phyloP scores from a whole-genome alignment of 1,140 invertebrate genomes.

The Phocides pigmalion region DNA sequence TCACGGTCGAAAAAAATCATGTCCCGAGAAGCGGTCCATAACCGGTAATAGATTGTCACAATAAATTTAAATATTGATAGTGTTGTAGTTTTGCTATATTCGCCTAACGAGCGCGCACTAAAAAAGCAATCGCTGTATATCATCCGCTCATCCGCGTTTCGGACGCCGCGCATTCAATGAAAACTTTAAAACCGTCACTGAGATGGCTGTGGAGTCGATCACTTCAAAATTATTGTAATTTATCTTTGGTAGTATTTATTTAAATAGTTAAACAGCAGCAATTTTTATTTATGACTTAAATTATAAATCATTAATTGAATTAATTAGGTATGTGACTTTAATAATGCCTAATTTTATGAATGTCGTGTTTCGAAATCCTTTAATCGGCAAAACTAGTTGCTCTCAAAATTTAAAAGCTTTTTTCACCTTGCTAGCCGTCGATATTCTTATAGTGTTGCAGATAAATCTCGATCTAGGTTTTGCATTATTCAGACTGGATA shows the following conservation, averaged over 20 bases:
- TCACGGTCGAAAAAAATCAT: constrained; percentile 44
- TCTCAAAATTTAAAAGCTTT: not conserved
- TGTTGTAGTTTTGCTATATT: constrained; percentile 65
- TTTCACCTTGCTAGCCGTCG: not conserved
- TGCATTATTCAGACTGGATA: constrained; percentile 12
- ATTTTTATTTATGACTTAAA: too few relatives aligned
- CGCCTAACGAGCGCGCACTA: constrained; percentile 71
- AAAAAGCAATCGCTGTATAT: constrained; percentile 79
- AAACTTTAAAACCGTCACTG: constrained; percentile 63
- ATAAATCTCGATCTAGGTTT: constrained; percentile 8
- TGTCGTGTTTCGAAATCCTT: not conserved
- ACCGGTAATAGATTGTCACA: constrained; percentile 62
- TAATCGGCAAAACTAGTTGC: too few relatives aligned
- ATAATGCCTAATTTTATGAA: too few relatives aligned
- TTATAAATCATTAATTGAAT: too few relatives aligned
- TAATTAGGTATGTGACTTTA: too few relatives aligned
- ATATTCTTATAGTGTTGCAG: not conserved
- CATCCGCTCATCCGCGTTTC: constrained; percentile 72
- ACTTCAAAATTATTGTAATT: constrained; percentile 21
- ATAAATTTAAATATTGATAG: constrained; percentile 78
- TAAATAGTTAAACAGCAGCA: too few relatives aligned
- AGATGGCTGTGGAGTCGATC: constrained; percentile 44
- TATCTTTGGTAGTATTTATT: not conserved
- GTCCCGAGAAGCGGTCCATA: constrained; percentile 43
- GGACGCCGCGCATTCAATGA: constrained; percentile 65